Percentiles rank a stretch among this genome's conserved stretches.
Conservation (phyloP, 1,140 invertebrate genomes). For the Cydia strobilella region DNA sequence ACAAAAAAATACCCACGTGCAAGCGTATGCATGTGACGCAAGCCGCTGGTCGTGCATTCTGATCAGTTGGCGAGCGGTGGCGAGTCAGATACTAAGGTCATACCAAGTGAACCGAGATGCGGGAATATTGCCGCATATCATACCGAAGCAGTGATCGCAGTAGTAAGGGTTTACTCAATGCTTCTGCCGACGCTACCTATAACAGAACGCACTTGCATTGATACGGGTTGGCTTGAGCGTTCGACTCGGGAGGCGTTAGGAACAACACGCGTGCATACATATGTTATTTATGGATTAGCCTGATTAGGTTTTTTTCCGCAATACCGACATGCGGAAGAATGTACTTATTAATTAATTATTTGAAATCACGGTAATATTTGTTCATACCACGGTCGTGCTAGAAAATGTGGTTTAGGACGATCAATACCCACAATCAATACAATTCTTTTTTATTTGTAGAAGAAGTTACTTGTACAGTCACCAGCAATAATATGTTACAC, state of each 20-base stretch:
- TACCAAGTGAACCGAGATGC: too few relatives aligned
- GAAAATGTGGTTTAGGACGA: background rate
- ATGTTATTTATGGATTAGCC: conserved; percentile 19
- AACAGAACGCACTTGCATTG: too few relatives aligned
- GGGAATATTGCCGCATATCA: too few relatives aligned
- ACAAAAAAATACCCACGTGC: conserved; percentile 15
- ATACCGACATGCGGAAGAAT: conserved; percentile 8
- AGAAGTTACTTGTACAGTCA: too few relatives aligned
- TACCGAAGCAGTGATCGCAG: too few relatives aligned
- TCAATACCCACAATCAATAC: background rate
- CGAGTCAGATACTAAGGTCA: too few relatives aligned
- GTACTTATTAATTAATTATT: background rate
- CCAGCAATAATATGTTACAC: too few relatives aligned
- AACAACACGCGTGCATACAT: background rate
- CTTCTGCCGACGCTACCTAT: too few relatives aligned
- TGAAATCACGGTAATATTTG: background rate
- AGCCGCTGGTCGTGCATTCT: background rate
- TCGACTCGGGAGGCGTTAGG: background rate
- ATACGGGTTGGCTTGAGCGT: background rate
- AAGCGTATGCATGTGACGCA: conserved; percentile 5
- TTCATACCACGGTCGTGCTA: background rate
- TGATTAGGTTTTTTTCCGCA: background rate
- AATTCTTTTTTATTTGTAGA: background rate
- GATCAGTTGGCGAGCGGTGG: background rate
- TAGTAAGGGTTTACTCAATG: too few relatives aligned